Evolutionary conservation across 2,113 vertebrate species (phyloP).

Genomic region (Sinocyclocheilus grahami): DNA sequence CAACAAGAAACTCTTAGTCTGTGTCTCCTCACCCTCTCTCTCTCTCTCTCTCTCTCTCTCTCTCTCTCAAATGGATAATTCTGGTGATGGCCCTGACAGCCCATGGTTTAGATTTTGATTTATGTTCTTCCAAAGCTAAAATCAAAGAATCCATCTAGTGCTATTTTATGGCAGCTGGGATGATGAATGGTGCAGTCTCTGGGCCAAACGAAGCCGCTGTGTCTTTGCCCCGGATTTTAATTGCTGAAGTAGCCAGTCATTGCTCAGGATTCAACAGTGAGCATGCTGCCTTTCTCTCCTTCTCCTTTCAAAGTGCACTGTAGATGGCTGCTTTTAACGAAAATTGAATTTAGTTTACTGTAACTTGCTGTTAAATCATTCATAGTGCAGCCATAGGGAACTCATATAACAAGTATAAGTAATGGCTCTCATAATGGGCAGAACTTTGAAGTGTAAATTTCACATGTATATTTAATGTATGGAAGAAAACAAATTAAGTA

Average conservation of each 20-base stretch:
- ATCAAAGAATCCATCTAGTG: conserved; percentile 99
- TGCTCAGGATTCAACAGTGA: conserved; percentile 98
- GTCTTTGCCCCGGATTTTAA: conserved; percentile 99
- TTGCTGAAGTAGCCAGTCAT: conserved; percentile 99
- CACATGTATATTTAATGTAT: conserved; percentile 88
- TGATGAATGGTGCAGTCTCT: conserved; percentile 99
- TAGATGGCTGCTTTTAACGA: conserved; percentile 84
- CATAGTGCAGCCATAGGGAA: conserved; percentile 80
- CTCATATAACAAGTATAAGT: conserved; percentile 81
- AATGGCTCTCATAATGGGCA: conserved; percentile 85
- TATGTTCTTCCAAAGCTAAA: conserved; percentile 99
- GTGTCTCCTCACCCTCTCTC: conserved; percentile 68
- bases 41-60: conserved; percentile 82
- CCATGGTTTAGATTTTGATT: conserved; percentile 99
- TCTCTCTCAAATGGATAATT: conserved; percentile 99
- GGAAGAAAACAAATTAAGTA: conserved; percentile 71
- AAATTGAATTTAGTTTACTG: conserved; percentile 82
- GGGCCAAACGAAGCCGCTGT: conserved; percentile 98
- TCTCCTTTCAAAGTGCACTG: conserved; percentile 72
- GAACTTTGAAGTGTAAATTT: conserved; percentile 87
- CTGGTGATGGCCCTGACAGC: conserved; percentile 98
- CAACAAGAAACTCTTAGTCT: conserved; percentile 49
- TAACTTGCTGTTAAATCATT: conserved; percentile 91
- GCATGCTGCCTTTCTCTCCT: conserved; percentile 59
- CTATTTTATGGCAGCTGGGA: conserved; percentile 99